Evolutionary conservation across 1,140 invertebrate genomes (phyloP), one percentile per base, ranked within the genome.

Genomic region (Hylyphantes graminicola): DNA sequence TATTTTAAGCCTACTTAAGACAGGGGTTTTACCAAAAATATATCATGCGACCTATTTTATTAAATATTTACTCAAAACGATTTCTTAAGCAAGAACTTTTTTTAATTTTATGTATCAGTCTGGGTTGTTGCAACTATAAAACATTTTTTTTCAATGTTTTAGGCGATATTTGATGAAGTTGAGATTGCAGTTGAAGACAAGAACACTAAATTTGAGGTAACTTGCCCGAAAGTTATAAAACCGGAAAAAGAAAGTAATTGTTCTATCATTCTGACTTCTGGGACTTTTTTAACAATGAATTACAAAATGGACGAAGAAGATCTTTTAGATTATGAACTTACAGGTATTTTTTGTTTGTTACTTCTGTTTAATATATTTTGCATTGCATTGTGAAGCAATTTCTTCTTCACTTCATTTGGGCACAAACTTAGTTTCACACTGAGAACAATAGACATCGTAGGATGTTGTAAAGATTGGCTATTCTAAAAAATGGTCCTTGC

Each of bases 251-350:
- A 53, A n/a, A 53, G 15, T 15, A 35, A 64, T 11, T 73, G 79
- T 51, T 19, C 15, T 11, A 19, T 73, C n/a, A 13, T 21, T 8
- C 7, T 81, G 51, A 35, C 55, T 19, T 35, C 21, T 50, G 79
- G 79, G 15, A 13, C 57, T 7, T 54, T 8, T 54, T n/a, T 73
- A 8, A 48, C 67, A 10, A 73, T 81, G 57, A 73, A 48, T 19
- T 81, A 53, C 55, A 13, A 53, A 3, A 72, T 73, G 79, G 68
- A 81, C 54, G 67, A 59, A 21, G 79, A 81, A 19, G 54, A 72
- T n/a, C 57, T 19, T 59, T 10, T n/a, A 57, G 51, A 70, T 57
- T 55, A 21, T 48, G 64, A 68, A n/a, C 11, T 80, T 70, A 19
- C 65, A 11, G 77, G 77, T 80, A 70, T 10, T 70, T 9, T 17